Evolutionary conservation across 1,140 invertebrate species (phyloP).

Genomic region (Apis florea): DNA sequence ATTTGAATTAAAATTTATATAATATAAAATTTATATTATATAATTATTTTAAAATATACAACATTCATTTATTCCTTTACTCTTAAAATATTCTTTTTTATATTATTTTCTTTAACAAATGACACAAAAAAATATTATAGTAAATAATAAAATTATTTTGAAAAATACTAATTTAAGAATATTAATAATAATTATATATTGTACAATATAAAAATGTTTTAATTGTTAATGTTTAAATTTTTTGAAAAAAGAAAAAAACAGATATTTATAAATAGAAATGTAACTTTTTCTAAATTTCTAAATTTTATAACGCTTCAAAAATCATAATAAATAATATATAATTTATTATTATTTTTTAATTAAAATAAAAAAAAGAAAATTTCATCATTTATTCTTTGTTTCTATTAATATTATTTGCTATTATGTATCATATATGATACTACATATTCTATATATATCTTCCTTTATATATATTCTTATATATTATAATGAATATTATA

Average conservation of each 20-base stretch:
- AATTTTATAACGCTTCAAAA: background rate
- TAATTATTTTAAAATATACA: too few species aligned
- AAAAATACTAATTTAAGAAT: background rate
- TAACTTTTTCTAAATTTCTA: background rate
- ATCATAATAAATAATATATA: background rate
- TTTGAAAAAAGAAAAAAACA: too few species aligned
- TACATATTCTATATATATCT: background rate
- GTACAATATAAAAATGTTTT: too few species aligned
- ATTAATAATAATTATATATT: too few species aligned
- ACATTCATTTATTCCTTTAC: background rate
- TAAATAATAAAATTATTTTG: background rate
- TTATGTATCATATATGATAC: background rate
- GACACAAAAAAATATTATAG: constrained; percentile 10
- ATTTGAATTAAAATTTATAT: too few species aligned
- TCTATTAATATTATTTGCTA: background rate
- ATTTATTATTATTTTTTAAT: background rate
- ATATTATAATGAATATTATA: too few species aligned
- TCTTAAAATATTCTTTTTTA: background rate
- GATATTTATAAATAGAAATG: background rate
- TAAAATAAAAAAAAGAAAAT: background rate
- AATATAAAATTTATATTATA: too few species aligned
- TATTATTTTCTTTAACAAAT: background rate
- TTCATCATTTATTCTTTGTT: background rate
- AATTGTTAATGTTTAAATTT: too few species aligned
- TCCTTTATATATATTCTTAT: too few species aligned